Evolutionary conservation across 2,888 invertebrate genomes (phyloP).

Genomic region (Cantharis rufa): DNA sequence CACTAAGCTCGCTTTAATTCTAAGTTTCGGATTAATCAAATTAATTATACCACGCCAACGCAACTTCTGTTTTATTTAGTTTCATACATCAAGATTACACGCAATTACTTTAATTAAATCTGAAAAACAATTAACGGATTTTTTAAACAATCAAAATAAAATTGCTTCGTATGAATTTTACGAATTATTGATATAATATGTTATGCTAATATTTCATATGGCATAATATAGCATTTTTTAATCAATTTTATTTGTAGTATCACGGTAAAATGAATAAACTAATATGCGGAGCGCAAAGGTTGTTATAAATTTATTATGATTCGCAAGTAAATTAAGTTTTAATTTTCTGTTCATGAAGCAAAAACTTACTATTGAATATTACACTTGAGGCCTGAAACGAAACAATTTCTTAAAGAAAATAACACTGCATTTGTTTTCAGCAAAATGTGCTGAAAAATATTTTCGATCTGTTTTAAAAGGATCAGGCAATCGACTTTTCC

Average conservation of each 20-base stretch:
- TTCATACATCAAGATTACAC: neutral
- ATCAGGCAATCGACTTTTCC: no score
- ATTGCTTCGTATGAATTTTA: neutral
- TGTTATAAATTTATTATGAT: neutral
- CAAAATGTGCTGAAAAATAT: no score
- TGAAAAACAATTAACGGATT: neutral
- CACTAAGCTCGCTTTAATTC: neutral
- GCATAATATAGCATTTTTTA: neutral
- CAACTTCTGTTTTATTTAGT: neutral
- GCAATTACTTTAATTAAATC: neutral
- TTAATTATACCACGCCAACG: neutral
- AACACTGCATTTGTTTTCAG: no score
- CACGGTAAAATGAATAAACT: neutral
- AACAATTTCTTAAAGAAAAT: neutral
- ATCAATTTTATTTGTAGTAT: neutral
- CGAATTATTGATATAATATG: neutral
- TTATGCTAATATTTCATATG: neutral
- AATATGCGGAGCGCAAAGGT: neutral
- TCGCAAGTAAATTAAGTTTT: neutral
- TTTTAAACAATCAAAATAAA: neutral
- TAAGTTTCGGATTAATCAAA: neutral
- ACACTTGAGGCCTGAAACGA: neutral
- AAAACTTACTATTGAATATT: neutral
- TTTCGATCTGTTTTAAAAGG: no score
- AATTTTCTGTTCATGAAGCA: neutral